These are phyloP conservation scores for Irena cyanogastra DNA, from an alignment of 2,113 vertebrate species.

Conservation along the genomic window DNA sequence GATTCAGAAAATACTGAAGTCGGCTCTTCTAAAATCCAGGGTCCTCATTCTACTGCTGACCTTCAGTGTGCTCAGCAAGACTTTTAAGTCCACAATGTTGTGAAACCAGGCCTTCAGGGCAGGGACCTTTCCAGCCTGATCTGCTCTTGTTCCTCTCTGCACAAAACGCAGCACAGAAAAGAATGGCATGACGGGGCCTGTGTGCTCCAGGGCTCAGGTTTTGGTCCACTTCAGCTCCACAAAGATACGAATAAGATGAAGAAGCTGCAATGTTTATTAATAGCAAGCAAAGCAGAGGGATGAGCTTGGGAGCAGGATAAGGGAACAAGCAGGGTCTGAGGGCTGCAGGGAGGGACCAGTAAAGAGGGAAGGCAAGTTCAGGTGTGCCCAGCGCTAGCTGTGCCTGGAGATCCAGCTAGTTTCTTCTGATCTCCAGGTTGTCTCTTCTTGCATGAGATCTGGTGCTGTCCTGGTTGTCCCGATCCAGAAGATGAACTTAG, in stretches of 20 bases:
- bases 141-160: background rate
- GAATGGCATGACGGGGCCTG: fast-evolving
- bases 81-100: background rate
- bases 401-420: background rate
- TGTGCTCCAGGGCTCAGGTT: background rate
- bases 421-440: background rate
- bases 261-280: background rate
- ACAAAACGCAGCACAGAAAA: background rate
- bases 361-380: background rate
- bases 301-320: background rate
- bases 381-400: background rate
- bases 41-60: background rate
- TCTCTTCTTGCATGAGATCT: background rate
- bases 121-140: background rate
- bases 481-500: background rate
- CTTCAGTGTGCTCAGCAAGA: background rate
- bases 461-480: background rate
- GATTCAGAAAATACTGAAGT: background rate
- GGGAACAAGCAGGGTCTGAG: too few species aligned
- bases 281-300: background rate
- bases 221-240: background rate
- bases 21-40: background rate
- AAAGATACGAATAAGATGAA: background rate
- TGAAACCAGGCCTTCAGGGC: background rate
- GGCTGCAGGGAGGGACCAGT: background rate